Evolutionary conservation across 1,140 invertebrate genomes (phyloP).

Genomic region (Drosophila equinoxialis): DNA sequence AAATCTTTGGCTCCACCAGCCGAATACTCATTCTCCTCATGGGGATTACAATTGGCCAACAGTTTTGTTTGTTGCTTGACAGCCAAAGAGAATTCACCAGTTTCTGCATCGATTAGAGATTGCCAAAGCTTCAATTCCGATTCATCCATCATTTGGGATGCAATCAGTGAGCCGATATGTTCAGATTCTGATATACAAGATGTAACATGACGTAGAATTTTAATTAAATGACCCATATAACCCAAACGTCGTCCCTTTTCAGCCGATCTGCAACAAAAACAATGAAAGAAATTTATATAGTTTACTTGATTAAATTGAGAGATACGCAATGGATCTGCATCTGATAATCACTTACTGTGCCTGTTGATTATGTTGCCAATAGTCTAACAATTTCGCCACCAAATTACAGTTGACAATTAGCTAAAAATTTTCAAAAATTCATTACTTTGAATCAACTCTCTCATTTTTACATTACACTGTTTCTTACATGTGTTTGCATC

Average conservation of each 20-base stretch:
- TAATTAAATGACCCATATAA: constrained; percentile 91
- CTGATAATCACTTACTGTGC: constrained; percentile 83
- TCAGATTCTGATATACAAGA: constrained; percentile 77
- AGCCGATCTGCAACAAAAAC: constrained; percentile 40
- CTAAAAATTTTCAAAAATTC: constrained; percentile 82
- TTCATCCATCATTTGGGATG: constrained; percentile 64
- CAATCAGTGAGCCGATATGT: constrained; percentile 80
- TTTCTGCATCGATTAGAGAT: constrained; percentile 67
- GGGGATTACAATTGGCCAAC: constrained; percentile 76
- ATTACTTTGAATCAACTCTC: too few species aligned
- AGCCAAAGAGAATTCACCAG: constrained; percentile 71
- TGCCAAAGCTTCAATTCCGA: constrained; percentile 66
- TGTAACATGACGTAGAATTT: constrained; percentile 84
- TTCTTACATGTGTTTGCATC: constrained; percentile 78
- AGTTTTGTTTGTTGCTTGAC: constrained; percentile 67
- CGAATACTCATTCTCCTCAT: constrained; percentile 66
- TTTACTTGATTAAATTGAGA: neutral
- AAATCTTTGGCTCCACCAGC: constrained; percentile 60
- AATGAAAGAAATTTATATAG: constrained; percentile 45
- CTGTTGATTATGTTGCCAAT: constrained; percentile 87
- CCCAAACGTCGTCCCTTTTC: constrained; percentile 85
- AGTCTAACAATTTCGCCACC: constrained; percentile 87
- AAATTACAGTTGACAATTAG: constrained; percentile 88
- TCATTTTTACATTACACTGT: neutral
- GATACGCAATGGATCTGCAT: neutral